A percentile compares a stretch with the other conserved stretches of the same genome.
Conservation (phyloP, 2,888 invertebrate species). For the Pollenia angustigena region DNA sequence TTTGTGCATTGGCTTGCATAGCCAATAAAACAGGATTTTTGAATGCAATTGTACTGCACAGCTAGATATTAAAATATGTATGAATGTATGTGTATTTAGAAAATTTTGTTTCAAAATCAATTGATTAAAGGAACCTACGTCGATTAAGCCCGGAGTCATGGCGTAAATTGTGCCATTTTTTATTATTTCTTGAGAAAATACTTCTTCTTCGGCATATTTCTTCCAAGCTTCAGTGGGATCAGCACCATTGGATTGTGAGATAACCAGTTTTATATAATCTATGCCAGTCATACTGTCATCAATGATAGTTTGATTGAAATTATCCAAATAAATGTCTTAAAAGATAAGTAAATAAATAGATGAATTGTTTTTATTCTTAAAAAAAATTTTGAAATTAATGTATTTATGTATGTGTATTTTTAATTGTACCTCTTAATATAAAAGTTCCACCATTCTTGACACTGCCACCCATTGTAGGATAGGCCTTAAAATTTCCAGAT, state of each 20-base stretch:
- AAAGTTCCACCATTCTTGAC: constrained; percentile 85
- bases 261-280: constrained; percentile 80
- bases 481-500: constrained; percentile 80
- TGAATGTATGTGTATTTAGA: constrained; percentile 4
- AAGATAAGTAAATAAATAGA: constrained; percentile 3
- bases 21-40: constrained; percentile 85
- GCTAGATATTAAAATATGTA: constrained; percentile 78
- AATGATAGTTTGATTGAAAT: constrained; percentile 81
- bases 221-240: constrained; percentile 81
- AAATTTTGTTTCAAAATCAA: background rate
- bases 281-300: constrained; percentile 77
- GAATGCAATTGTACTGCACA: constrained; percentile 84
- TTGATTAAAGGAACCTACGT: constrained; percentile 81
- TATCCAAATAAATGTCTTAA: constrained; percentile 80
- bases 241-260: constrained; percentile 81
- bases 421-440: constrained; percentile 82
- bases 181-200: constrained; percentile 79
- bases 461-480: constrained; percentile 84
- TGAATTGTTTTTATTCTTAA: background rate
- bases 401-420: too few species aligned
- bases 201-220: constrained; percentile 79
- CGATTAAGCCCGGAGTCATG: constrained; percentile 85
- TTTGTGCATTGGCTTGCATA: constrained; percentile 83
- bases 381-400: background rate
- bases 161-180: constrained; percentile 84